Base-by-base conservation (phyloP, 2,797 vertebrate species). In the Gallirallus australis region DNA sequence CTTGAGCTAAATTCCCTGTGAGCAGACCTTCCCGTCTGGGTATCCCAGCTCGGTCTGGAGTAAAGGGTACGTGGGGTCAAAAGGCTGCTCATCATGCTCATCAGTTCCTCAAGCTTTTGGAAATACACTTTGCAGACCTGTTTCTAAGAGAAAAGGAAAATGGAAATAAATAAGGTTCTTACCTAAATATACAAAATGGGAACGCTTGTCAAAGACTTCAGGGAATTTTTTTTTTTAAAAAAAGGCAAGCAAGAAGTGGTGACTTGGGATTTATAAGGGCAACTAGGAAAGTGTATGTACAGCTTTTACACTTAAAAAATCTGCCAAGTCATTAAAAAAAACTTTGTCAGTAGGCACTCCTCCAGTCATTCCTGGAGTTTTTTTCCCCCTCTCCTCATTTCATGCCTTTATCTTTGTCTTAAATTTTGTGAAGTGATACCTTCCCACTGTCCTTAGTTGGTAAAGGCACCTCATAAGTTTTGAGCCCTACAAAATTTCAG, bases 341-440 rank as follows among this genome's bases (percentile, higher is more conserved):
- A 4, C 47, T 14, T 11, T 63, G 15, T 27, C 11, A 16, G 2
- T 42, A 71, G 19, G 12, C 21, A 87, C 69, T 75, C 27, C 24
- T 75, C 4, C 37, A 30, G 16, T 37, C 17, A 31, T 76, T 84
- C 15, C 31, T 48, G 17, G 12, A 4, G 17, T 8, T 8, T 2
- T 42, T 12, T 10, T 6, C 8, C 1, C 0, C 28, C 6, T 11
- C 2, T 1, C 3, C 25, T 61, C 11, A 17, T 82, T 85, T 66
- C 15, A 17, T 61, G n/a, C 20, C 15, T 59, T 48, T 81, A 6
- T 63, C 19, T 79, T 83, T 13, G 1, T n/a, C 25, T 72, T 71
- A 28, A 56, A 56, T 83, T 90, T 28, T 40, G 2, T 59, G 48
- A 42, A 78, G 24, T 60, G 31, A 16, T 76, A 8, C 21, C 71